Evolutionary conservation across 2,113 vertebrate genomes (phyloP).

Genomic region (Acanthisitta chloris): DNA sequence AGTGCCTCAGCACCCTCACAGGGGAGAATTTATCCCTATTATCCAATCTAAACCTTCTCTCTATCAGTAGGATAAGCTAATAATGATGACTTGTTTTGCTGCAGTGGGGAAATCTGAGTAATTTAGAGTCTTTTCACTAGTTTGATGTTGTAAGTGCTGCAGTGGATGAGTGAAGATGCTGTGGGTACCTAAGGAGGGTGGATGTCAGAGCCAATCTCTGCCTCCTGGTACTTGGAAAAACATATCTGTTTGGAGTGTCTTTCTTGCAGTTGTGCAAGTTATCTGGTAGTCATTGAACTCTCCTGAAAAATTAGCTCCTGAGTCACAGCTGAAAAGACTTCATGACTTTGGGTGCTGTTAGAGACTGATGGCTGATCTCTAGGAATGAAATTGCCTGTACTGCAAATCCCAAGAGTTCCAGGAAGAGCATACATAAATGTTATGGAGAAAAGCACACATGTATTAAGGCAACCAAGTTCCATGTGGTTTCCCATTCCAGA

Average conservation of each 20-base stretch:
- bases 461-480: not conserved
- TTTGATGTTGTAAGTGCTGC: not conserved
- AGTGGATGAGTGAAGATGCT: not conserved
- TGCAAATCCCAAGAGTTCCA: not conserved
- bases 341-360: not conserved
- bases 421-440: not conserved
- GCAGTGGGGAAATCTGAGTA: not conserved
- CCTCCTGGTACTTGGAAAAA: not conserved
- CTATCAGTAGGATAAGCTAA: not conserved
- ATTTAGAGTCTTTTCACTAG: not conserved
- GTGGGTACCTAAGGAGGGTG: not conserved
- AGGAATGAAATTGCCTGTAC: not conserved
- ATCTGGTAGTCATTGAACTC: not conserved
- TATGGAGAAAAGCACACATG: not conserved
- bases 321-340: not conserved
- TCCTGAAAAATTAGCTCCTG: conserved; percentile 1
- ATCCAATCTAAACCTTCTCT: not conserved
- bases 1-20: not conserved
- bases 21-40: not conserved
- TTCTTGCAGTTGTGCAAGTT: not conserved
- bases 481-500: not conserved
- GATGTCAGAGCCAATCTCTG: not conserved
- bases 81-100: not conserved
- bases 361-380: not conserved
- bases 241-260: not conserved